Conservation (phyloP, 2,888 invertebrate genomes). For the Coenonympha glycerion region DNA sequence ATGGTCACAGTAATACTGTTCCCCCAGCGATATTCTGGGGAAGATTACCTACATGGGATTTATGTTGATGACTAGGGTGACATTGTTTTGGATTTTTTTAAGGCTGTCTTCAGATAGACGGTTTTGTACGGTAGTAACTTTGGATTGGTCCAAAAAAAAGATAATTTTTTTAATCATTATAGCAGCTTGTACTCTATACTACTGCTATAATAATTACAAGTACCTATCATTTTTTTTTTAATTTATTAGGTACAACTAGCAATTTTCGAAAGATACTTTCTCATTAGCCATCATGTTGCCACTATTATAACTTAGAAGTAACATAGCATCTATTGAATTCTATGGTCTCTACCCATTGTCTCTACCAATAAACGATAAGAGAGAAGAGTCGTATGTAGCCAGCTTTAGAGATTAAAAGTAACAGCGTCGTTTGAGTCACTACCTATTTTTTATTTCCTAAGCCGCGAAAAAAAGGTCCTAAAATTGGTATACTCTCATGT, state of each 20-base stretch:
- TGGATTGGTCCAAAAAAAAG: no score
- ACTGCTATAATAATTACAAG: no score
- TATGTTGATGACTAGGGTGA: constrained; percentile 29
- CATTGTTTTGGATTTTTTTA: constrained; percentile 29
- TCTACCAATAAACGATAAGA: no score
- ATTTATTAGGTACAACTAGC: no score
- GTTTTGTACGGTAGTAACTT: not conserved
- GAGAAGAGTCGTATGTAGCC: constrained; percentile 2
- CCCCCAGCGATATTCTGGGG: constrained; percentile 31
- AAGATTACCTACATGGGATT: constrained; percentile 35
- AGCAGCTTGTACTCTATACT: no score
- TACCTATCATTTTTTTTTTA: no score
- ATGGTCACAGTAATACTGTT: constrained; percentile 18
- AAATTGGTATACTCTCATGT: constrained; percentile 25
- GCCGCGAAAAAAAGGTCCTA: constrained; percentile 32
- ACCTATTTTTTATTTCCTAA: constrained; percentile 33
- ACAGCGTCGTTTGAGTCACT: constrained; percentile 25
- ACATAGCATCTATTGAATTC: no score
- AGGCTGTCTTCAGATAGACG: not conserved
- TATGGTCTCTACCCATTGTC: no score
- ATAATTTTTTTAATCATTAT: no score
- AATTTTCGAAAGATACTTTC: no score
- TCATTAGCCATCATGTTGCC: no score
- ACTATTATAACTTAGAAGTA: no score
- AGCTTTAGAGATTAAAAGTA: constrained; percentile 21